Evolutionary conservation across 2,113 vertebrate genomes (phyloP).

Genomic region (Anarhynchus alexandrinus): DNA sequence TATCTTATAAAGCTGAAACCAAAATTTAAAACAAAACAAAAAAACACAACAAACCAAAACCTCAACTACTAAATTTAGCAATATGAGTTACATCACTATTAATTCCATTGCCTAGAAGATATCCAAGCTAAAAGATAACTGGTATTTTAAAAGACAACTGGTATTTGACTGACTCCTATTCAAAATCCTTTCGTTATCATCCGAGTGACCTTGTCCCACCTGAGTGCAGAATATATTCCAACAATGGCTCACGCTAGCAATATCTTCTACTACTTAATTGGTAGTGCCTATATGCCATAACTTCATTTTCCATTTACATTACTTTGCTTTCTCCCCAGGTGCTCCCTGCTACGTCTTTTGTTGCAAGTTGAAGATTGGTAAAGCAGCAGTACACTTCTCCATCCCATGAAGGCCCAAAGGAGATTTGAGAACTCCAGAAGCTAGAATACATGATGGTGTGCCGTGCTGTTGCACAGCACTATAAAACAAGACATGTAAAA

Average conservation of each 20-base stretch:
- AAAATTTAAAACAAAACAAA: background rate
- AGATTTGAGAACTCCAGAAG: background rate
- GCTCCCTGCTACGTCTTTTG: background rate
- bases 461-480: background rate
- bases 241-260: accelerated
- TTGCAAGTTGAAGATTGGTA: background rate
- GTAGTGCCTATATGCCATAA: accelerated
- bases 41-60: background rate
- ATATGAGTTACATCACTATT: background rate
- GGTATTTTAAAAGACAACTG: background rate
- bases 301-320: background rate
- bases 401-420: background rate
- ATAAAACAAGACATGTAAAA: background rate
- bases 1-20: background rate
- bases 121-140: background rate
- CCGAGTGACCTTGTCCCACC: background rate
- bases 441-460: accelerated
- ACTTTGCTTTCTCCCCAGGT: background rate
- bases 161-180: background rate
- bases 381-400: background rate
- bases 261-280: background rate
- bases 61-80: background rate
- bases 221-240: background rate
- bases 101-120: background rate
- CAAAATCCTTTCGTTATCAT: background rate